Conservation (phyloP, 1,140 invertebrate species). For the Tetragonula clypearis region DNA sequence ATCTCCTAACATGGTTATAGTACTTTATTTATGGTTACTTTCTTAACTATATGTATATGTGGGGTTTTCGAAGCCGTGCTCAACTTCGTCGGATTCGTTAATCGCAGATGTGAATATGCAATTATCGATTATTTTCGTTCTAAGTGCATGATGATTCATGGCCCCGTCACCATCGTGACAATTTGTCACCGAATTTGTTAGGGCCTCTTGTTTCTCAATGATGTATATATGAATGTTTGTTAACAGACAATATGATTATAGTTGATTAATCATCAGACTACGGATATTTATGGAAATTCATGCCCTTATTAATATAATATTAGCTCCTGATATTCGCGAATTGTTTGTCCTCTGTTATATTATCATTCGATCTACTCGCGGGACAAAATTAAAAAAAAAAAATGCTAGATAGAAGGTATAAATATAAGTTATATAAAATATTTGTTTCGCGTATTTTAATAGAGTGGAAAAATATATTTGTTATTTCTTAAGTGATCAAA, state of each 20-base stretch:
- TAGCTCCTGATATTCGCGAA: no score
- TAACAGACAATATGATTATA: neutral
- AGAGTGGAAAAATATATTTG: no score
- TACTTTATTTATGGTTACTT: slow-evolving; percentile 17
- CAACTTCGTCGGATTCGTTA: slow-evolving; percentile 24
- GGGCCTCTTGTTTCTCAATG: slow-evolving; percentile 8
- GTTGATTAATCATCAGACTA: neutral
- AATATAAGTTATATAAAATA: no score
- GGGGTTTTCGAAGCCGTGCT: slow-evolving; percentile 47
- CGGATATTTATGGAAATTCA: neutral
- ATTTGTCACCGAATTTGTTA: slow-evolving; percentile 27
- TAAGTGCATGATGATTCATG: slow-evolving; percentile 33
- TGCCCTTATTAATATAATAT: neutral
- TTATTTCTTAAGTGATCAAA: no score
- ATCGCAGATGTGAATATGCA: slow-evolving; percentile 35
- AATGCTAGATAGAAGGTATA: no score
- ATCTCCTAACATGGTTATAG: slow-evolving; percentile 23
- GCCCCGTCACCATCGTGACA: slow-evolving; percentile 44
- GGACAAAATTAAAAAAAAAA: no score
- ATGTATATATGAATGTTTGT: neutral
- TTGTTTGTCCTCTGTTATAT: no score
- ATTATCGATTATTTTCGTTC: slow-evolving; percentile 25
- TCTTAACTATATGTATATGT: slow-evolving; percentile 27
- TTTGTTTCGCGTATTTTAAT: no score
- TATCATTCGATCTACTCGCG: no score